Conservation (phyloP, 2,797 vertebrate species). For the Syngnathus acus region DNA sequence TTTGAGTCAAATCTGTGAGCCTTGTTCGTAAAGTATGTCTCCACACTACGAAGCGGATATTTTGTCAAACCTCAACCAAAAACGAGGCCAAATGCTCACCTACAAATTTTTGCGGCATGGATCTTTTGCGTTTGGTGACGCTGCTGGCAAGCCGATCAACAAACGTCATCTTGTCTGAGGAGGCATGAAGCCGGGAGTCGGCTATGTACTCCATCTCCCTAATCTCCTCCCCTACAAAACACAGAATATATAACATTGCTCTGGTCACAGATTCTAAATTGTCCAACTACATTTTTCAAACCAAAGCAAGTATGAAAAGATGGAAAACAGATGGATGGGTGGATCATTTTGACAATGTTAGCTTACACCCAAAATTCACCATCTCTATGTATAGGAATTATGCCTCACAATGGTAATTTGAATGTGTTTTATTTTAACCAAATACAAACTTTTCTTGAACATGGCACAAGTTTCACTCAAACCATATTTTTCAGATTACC, state of each 20-base stretch:
- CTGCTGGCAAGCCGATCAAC: conserved; percentile 92
- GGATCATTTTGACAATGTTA: neutral
- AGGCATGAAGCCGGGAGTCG: conserved; percentile 83
- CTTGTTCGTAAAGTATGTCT: neutral
- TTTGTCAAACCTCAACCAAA: conserved; percentile 21
- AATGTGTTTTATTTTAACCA: too few relatives aligned
- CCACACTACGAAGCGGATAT: neutral
- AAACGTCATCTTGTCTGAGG: conserved; percentile 86
- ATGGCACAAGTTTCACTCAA: too few relatives aligned
- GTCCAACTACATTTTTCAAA: neutral
- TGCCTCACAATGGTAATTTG: too few relatives aligned
- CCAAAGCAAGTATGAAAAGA: neutral
- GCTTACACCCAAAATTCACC: neutral
- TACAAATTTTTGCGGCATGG: conserved; percentile 93
- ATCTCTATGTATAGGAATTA: neutral
- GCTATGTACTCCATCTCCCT: conserved; percentile 88
- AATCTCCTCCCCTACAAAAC: conserved; percentile 83
- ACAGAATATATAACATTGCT: conserved; percentile 42
- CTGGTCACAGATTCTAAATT: neutral
- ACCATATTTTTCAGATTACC: too few relatives aligned
- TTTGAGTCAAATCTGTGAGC: neutral
- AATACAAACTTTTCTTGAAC: too few relatives aligned
- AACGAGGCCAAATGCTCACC: conserved; percentile 70
- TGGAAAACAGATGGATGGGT: neutral
- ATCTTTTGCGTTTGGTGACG: conserved; percentile 96